These are phyloP conservation scores for Crambe crambe DNA, from an alignment of 37 sponge, comb jelly and placozoan species.

Conservation along the genomic window DNA sequence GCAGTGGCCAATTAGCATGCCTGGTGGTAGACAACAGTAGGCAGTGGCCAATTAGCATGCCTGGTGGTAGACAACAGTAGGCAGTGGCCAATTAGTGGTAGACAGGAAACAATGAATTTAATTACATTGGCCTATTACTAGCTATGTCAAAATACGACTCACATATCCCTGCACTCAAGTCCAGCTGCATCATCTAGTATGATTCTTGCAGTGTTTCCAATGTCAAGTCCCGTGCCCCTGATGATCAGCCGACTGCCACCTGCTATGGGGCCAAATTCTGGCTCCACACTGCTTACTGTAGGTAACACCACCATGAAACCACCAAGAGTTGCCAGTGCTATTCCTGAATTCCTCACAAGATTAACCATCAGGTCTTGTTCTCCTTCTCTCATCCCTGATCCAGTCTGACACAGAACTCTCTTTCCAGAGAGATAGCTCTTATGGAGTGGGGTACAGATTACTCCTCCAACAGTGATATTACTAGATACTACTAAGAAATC, in stretches of 20 bases:
- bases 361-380: neutral
- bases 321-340: neutral
- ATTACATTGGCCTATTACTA: neutral
- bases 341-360: neutral
- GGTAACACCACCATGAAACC: slow-evolving; percentile 22
- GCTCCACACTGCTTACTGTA: slow-evolving; percentile 29
- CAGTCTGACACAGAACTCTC: slow-evolving; percentile 31
- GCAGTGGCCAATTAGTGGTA: neutral
- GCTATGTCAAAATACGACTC: neutral
- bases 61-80: neutral
- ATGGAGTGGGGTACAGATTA: slow-evolving; percentile 13
- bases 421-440: slow-evolving; percentile 28
- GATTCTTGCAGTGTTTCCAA: slow-evolving; percentile 53
- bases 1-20: neutral
- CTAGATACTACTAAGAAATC: slow-evolving; percentile 15
- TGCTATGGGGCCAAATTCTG: slow-evolving; percentile 65
- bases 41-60: no score
- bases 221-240: slow-evolving; percentile 59
- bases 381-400: neutral
- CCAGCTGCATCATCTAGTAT: slow-evolving; percentile 4
- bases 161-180: neutral
- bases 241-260: slow-evolving; percentile 68
- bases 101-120: neutral
- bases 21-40: neutral
- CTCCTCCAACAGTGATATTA: neutral